Percentiles rank a stretch among this genome's conserved stretches.
Conservation (phyloP, 2,888 invertebrate genomes). For the Mactromeris polynyma region DNA sequence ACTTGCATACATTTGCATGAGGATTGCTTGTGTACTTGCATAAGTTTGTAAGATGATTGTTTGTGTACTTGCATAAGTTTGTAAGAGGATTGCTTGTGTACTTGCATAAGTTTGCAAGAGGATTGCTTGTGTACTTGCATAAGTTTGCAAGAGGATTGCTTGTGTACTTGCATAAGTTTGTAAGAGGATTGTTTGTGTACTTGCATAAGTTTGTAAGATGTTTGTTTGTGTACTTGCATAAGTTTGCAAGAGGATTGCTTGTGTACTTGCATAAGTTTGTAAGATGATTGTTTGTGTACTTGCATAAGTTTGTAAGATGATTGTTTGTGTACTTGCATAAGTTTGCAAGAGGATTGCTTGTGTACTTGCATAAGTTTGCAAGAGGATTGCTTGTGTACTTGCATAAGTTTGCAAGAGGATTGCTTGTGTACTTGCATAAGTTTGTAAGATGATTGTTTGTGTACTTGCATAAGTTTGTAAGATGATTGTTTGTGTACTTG, state of each 20-base stretch:
- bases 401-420: not conserved
- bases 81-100: too few species aligned
- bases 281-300: not conserved
- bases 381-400: not conserved
- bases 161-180: not conserved
- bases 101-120: too few species aligned
- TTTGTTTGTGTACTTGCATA: too few species aligned
- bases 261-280: not conserved
- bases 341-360: not conserved
- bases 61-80: too few species aligned
- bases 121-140: not conserved
- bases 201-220: not conserved
- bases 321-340: not conserved
- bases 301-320: not conserved
- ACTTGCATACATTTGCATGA: too few species aligned
- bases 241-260: not conserved
- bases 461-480: not conserved
- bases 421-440: not conserved
- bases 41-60: too few species aligned
- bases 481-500: not conserved
- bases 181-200: not conserved
- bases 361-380: not conserved
- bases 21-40: too few species aligned
- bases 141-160: not conserved
- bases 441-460: not conserved